Evolutionary conservation across 2,113 vertebrate genomes (phyloP).

Genomic region (Felis chaus): DNA sequence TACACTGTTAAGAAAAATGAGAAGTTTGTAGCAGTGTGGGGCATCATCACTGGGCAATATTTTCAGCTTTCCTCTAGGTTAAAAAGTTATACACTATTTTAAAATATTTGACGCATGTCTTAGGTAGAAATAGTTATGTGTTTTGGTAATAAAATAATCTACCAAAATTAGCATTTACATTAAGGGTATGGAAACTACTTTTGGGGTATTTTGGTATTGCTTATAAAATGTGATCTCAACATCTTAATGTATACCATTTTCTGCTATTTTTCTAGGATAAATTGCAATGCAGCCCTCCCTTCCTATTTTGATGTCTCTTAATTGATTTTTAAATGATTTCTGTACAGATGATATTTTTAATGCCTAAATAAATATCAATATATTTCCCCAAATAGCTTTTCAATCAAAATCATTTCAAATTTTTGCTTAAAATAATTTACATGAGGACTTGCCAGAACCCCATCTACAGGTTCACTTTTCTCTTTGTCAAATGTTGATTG

Average conservation of each 20-base stretch:
- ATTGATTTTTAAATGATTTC: neutral
- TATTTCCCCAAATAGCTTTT: neutral
- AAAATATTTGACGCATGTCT: neutral
- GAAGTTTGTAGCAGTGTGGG: neutral
- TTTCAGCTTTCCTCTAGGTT: neutral
- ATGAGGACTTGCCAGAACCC: neutral
- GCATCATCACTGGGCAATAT: neutral
- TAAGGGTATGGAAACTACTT: neutral
- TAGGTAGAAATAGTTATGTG: neutral
- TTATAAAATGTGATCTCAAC: neutral
- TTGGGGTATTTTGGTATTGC: neutral
- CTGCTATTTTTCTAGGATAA: neutral
- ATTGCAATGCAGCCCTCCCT: neutral
- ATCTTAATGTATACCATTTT: neutral
- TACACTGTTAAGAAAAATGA: neutral
- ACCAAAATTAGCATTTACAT: neutral
- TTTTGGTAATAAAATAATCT: neutral
- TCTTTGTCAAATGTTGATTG: neutral
- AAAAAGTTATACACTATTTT: neutral
- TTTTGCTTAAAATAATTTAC: neutral
- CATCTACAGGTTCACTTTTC: neutral
- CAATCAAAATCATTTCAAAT: neutral
- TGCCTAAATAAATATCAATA: neutral
- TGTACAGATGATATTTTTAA: neutral
- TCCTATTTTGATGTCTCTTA: neutral